A percentile compares a stretch with the other conserved stretches of the same genome.
Conservation (phyloP, 2,888 invertebrate species). For the Clostera curtula region DNA sequence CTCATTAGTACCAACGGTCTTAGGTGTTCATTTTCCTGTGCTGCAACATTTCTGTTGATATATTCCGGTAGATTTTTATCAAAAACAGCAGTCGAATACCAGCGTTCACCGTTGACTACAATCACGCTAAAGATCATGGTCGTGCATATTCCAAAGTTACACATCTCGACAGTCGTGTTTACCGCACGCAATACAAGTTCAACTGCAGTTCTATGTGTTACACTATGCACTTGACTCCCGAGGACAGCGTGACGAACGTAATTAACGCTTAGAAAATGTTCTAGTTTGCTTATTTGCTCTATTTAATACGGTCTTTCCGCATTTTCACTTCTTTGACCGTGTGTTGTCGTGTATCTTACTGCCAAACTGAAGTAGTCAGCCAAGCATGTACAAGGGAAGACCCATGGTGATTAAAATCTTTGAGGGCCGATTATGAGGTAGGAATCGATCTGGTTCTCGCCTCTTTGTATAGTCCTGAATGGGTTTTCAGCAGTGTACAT, state of each 20-base stretch:
- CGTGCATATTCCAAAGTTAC: conserved; percentile 8
- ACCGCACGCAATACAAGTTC: conserved; percentile 10
- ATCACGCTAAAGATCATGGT: conserved; percentile 20
- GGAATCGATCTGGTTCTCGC: no score
- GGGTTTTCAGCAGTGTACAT: no score
- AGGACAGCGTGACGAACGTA: conserved; percentile 47
- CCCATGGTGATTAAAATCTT: no score
- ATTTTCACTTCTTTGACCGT: neutral
- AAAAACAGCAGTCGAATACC: conserved; percentile 39
- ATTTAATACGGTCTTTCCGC: conserved; percentile 22
- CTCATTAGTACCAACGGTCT: no score
- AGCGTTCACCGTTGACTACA: conserved; percentile 26
- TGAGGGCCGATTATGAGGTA: no score
- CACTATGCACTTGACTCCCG: conserved; percentile 32
- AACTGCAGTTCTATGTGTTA: conserved; percentile 26
- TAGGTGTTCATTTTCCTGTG: conserved; percentile 10
- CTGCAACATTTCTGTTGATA: no score
- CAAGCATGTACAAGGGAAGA: no score
- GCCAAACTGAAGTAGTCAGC: no score
- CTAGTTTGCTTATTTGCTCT: conserved; percentile 42
- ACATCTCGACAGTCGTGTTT: conserved; percentile 18
- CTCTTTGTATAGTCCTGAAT: no score
- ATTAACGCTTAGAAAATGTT: conserved; percentile 57
- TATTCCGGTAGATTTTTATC: conserved; percentile 18
- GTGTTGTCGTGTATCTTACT: no score